Evolutionary conservation across 2,113 vertebrate species (phyloP).

Genomic region (Psittacula cyanocephala): DNA sequence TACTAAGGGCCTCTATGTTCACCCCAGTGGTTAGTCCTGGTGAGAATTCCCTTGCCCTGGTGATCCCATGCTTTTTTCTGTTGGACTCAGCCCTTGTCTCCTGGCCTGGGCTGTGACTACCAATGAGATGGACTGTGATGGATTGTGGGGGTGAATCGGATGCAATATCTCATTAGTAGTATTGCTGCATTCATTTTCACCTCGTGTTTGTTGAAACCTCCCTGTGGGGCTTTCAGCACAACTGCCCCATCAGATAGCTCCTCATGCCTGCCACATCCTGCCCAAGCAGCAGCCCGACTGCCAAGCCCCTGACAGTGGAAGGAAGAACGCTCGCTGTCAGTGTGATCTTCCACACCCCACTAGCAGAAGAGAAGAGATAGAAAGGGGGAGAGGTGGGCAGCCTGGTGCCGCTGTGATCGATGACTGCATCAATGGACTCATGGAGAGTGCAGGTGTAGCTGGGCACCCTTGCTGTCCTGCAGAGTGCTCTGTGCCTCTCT

Average conservation of each 20-base stretch:
- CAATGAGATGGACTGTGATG: not conserved
- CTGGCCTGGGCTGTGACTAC: not conserved
- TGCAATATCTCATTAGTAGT: not conserved
- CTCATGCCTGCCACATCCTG: not conserved
- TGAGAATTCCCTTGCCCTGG: not conserved
- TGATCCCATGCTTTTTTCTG: not conserved
- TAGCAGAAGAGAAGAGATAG: not conserved
- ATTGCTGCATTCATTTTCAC: not conserved
- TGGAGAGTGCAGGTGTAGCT: not conserved
- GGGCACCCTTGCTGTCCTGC: fast-evolving
- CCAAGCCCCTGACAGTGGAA: not conserved
- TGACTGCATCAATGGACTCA: fast-evolving
- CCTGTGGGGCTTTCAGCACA: not conserved
- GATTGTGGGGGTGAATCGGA: not conserved
- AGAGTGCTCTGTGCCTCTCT: fast-evolving
- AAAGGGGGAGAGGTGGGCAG: not conserved
- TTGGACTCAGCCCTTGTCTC: not conserved
- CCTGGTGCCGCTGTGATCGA: fast-evolving
- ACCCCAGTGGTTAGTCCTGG: not conserved
- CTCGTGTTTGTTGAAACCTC: fast-evolving
- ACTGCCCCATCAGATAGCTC: not conserved
- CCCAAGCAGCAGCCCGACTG: not conserved
- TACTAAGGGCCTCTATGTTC: not conserved
- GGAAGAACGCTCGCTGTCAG: not conserved
- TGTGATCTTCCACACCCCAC: not conserved